Conservation (phyloP, 2,888 invertebrate genomes). For the Athripsodes cinereus region DNA sequence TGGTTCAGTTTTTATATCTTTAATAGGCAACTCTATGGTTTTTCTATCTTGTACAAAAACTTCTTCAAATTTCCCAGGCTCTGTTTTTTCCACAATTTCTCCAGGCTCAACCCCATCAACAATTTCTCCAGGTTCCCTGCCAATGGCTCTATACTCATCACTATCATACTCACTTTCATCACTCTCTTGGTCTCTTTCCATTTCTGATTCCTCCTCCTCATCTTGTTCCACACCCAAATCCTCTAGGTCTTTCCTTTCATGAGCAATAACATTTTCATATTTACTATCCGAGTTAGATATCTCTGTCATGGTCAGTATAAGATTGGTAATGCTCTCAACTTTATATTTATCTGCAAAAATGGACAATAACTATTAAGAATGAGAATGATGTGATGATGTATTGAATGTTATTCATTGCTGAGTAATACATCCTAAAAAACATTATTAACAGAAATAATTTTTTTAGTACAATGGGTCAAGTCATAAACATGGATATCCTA, state of each 20-base stretch:
- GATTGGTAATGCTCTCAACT: too few species aligned
- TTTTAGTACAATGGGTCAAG: too few species aligned
- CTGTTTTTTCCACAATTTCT: background rate
- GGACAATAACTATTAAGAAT: too few species aligned
- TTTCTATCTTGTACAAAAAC: background rate
- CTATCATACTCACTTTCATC: background rate
- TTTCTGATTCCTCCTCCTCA: background rate
- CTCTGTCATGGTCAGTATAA: background rate
- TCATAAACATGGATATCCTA: too few species aligned
- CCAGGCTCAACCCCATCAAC: background rate
- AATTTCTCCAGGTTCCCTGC: background rate
- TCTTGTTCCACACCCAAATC: background rate
- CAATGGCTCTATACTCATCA: background rate
- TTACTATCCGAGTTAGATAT: background rate
- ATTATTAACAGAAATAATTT: too few species aligned
- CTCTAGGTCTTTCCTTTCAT: background rate
- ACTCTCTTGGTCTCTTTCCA: background rate
- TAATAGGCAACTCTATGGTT: background rate
- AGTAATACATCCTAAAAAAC: too few species aligned
- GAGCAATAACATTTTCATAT: background rate
- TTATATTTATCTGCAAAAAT: too few species aligned
- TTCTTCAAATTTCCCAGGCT: background rate
- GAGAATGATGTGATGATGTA: too few species aligned
- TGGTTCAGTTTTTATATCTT: background rate
- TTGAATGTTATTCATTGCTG: too few species aligned